Conservation (phyloP, 35 echinoderm and acorn worm species). For the Lytechinus variegatus region DNA sequence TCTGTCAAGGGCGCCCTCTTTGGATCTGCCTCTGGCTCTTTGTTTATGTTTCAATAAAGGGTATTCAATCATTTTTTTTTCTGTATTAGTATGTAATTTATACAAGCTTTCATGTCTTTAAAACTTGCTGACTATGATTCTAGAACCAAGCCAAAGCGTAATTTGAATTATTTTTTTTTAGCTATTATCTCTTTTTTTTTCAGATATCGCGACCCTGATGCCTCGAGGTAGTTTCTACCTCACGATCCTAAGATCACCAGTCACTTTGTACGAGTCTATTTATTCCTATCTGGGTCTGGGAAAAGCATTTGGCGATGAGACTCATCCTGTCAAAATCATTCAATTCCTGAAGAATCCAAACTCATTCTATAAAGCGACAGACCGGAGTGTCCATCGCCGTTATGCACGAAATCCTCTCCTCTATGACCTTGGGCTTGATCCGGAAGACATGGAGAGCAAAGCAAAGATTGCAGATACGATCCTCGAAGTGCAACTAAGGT, state of each 20-base stretch:
- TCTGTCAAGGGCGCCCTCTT: too few species aligned
- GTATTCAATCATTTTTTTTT: too few species aligned
- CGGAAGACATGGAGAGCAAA: conserved; percentile 43
- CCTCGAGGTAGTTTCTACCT: conserved; percentile 48
- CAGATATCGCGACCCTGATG: conserved; percentile 55
- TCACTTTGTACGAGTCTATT: conserved; percentile 52
- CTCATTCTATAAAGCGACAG: not conserved
- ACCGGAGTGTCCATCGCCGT: not conserved
- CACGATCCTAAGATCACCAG: conserved; percentile 61
- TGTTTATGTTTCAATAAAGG: too few species aligned
- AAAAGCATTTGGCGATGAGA: not conserved
- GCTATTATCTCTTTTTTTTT: not conserved
- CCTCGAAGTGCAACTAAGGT: conserved; percentile 46
- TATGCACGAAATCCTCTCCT: conserved; percentile 67
- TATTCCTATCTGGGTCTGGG: conserved; percentile 53
- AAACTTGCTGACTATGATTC: too few species aligned
- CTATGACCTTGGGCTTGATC: conserved; percentile 63
- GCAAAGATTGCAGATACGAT: conserved; percentile 44
- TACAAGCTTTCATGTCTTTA: too few species aligned
- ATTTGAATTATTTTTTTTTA: not conserved
- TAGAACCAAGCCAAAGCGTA: not conserved
- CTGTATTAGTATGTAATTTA: too few species aligned
- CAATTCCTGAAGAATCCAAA: conserved; percentile 52
- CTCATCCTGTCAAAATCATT: not conserved
- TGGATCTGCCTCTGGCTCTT: too few species aligned